Conservation (phyloP, 2,797 vertebrate genomes). For the Helostoma temminkii region DNA sequence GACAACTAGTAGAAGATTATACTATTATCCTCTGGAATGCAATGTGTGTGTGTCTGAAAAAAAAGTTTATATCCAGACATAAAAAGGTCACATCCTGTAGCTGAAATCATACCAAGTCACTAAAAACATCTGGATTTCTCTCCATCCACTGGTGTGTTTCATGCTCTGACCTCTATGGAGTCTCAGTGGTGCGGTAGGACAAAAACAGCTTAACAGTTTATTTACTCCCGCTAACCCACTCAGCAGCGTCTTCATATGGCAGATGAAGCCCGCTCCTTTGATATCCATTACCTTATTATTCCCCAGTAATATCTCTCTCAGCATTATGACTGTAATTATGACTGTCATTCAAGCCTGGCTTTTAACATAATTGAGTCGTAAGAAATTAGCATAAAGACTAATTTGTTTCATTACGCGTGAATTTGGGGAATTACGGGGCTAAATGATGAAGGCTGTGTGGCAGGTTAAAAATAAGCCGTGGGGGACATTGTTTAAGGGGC, state of each 20-base stretch:
- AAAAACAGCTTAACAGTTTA: slow-evolving; percentile 70
- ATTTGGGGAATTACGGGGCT: slow-evolving; percentile 58
- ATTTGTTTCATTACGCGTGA: slow-evolving; percentile 79
- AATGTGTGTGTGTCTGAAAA: too few relatives aligned
- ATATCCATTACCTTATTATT: slow-evolving; percentile 72
- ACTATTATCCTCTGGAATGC: too few relatives aligned
- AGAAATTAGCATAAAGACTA: slow-evolving; percentile 77
- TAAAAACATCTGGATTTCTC: not conserved
- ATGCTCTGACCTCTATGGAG: slow-evolving; percentile 56
- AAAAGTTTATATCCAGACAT: not conserved
- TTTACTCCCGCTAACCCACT: slow-evolving; percentile 65
- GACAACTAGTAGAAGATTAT: too few relatives aligned
- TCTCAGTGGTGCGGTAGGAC: slow-evolving; percentile 52
- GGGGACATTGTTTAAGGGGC: slow-evolving; percentile 60
- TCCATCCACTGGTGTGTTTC: slow-evolving; percentile 24
- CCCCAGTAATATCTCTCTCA: slow-evolving; percentile 64
- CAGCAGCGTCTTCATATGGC: slow-evolving; percentile 38
- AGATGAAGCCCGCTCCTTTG: slow-evolving; percentile 54
- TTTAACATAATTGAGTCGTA: slow-evolving; percentile 76
- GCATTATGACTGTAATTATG: slow-evolving; percentile 74
- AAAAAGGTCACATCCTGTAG: not conserved
- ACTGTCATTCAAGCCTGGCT: slow-evolving; percentile 71
- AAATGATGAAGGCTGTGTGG: slow-evolving; percentile 59
- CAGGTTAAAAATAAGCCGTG: slow-evolving; percentile 65
- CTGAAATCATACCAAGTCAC: slow-evolving; percentile 17